Percentiles rank a stretch among this genome's conserved stretches.
Conservation (phyloP, 2,113 vertebrate genomes). For the Atractosteus spatula region DNA sequence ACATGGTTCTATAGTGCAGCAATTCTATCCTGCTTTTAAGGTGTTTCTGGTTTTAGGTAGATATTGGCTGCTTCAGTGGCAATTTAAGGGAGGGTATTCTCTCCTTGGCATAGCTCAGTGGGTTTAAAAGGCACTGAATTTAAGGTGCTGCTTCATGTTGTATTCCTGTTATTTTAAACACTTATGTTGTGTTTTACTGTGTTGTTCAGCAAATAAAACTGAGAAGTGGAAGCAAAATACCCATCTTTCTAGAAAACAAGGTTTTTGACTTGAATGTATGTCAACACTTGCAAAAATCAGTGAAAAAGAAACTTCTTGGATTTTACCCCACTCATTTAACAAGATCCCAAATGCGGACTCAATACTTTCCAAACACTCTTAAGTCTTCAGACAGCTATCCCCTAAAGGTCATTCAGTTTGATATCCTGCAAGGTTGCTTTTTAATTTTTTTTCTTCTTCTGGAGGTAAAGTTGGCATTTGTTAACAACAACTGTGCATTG, state of each 20-base stretch:
- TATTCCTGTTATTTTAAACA: conserved; percentile 3
- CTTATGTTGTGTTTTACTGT: neutral
- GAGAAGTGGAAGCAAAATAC: neutral
- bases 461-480: conserved; percentile 28
- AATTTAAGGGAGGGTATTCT: neutral
- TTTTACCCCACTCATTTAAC: too few species aligned
- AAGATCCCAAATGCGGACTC: too few species aligned
- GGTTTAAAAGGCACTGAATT: too few species aligned
- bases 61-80: neutral
- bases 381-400: too few species aligned
- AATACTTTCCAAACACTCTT: too few species aligned
- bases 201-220: neutral
- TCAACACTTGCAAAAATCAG: too few species aligned
- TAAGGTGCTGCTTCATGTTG: neutral
- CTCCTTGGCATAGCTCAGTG: neutral
- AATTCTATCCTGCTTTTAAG: neutral
- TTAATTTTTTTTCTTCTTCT: conserved; percentile 50
- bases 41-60: neutral
- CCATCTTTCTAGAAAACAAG: neutral
- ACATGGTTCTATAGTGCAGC: neutral
- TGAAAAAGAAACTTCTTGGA: too few species aligned
- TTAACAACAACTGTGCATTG: too few species aligned
- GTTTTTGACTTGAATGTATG: too few species aligned
- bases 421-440: conserved; percentile 55
- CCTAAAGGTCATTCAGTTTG: conserved; percentile 22